These are phyloP conservation scores for Tuberolachnus salignus DNA, from an alignment of 2,888 invertebrate genomes.

Conservation along the genomic window DNA sequence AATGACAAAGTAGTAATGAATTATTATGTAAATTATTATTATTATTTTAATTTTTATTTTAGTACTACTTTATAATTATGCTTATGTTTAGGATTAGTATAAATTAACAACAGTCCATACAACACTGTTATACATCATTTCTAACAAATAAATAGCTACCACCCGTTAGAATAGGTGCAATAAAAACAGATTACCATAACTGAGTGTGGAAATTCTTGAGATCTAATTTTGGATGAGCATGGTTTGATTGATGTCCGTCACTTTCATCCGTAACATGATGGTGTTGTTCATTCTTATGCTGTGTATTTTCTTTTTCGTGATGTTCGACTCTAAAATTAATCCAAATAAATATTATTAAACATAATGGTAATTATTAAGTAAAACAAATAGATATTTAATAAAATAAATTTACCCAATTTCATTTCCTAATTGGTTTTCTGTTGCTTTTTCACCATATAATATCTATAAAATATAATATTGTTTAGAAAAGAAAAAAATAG, in stretches of 20 bases:
- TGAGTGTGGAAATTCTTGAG: slow-evolving; percentile 52
- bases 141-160: slow-evolving; percentile 42
- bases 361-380: neutral
- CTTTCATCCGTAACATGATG: slow-evolving; percentile 17
- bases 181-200: slow-evolving; percentile 37
- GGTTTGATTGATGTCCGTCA: slow-evolving; percentile 3
- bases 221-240: slow-evolving; percentile 48
- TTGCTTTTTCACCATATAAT: slow-evolving; percentile 31
- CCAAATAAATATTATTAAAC: neutral
- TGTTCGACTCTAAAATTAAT: slow-evolving; percentile 18
- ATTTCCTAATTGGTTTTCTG: neutral
- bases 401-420: slow-evolving; percentile 9
- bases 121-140: slow-evolving; percentile 28
- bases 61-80: neutral
- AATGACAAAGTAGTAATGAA: slow-evolving; percentile 16
- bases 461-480: slow-evolving; percentile 20
- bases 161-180: slow-evolving; percentile 24
- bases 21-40: neutral
- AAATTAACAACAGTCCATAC: slow-evolving; percentile 24
- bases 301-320: slow-evolving; percentile 1
- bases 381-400: neutral
- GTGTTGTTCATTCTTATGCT: slow-evolving; percentile 23
- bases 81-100: slow-evolving; percentile 32
- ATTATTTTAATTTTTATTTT: slow-evolving; percentile 22
- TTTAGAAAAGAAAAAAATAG: neutral